Evolutionary conservation across 2,888 invertebrate genomes (phyloP).

Genomic region (Azorinus chamasolen): DNA sequence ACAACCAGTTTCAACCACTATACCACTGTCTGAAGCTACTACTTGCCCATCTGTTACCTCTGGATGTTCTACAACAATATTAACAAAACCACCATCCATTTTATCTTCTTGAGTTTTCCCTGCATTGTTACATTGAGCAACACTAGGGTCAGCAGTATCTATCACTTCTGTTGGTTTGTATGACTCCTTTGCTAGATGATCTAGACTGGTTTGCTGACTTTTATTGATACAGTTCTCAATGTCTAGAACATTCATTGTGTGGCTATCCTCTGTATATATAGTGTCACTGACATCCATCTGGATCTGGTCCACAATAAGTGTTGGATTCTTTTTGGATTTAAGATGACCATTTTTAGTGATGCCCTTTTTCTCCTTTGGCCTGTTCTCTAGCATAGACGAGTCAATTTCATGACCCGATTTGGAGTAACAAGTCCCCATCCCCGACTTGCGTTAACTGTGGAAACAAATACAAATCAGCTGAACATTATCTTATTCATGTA

Average conservation of each 20-base stretch:
- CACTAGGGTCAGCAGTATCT: too few relatives aligned
- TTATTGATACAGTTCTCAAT: constrained; percentile 49
- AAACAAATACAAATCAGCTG: too few relatives aligned
- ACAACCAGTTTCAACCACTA: constrained; percentile 53
- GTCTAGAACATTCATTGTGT: constrained; percentile 39
- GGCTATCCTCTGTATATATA: constrained; percentile 64
- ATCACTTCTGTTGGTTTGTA: constrained; percentile 37
- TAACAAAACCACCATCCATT: too few relatives aligned
- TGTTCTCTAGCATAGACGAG: constrained; percentile 56
- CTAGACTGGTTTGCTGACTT: constrained; percentile 64
- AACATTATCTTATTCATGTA: too few relatives aligned
- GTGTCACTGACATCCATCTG: constrained; percentile 64
- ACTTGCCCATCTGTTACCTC: constrained; percentile 56
- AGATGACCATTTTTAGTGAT: constrained; percentile 49
- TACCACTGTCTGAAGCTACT: constrained; percentile 78
- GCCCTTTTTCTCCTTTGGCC: constrained; percentile 50
- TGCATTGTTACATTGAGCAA: too few relatives aligned
- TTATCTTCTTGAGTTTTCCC: too few relatives aligned
- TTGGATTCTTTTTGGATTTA: constrained; percentile 25
- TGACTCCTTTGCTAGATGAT: constrained; percentile 42
- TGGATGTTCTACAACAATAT: too few relatives aligned
- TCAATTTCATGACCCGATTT: constrained; percentile 69
- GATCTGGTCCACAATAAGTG: constrained; percentile 37
- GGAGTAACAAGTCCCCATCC: constrained; percentile 74
- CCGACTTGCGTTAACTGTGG: too few relatives aligned